A percentile compares a stretch with the other conserved stretches of the same genome.
Conservation (phyloP, 1,140 invertebrate species). For the Pachypsylla venusta region DNA sequence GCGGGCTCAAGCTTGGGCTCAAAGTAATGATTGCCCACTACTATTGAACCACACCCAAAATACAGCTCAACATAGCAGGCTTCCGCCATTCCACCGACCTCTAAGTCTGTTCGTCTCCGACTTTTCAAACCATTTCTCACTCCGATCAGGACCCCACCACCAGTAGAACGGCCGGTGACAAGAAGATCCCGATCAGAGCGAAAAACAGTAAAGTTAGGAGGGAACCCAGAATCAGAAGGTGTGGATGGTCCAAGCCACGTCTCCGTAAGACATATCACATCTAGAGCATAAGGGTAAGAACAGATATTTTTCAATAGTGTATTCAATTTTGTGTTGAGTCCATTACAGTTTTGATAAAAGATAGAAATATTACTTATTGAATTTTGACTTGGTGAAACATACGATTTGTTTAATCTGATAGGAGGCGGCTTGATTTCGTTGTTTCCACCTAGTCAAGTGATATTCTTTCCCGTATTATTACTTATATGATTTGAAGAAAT, state of each 20-base stretch:
- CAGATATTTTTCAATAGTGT: background rate
- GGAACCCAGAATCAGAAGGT: background rate
- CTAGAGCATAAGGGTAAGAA: background rate
- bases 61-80: background rate
- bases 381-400: too few species aligned
- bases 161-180: background rate
- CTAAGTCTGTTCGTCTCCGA: background rate
- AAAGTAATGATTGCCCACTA: constrained; percentile 6
- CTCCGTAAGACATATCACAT: background rate
- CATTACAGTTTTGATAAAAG: background rate
- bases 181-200: background rate
- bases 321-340: background rate
- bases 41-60: background rate
- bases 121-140: background rate
- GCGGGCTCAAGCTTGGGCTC: background rate
- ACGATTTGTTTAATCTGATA: background rate
- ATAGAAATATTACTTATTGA: background rate
- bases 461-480: background rate
- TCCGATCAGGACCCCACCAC: background rate
- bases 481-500: background rate
- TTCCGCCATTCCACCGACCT: background rate
- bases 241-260: background rate
- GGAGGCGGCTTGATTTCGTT: background rate
- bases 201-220: background rate
- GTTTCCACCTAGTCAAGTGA: background rate